These are phyloP conservation scores for Neosalanx taihuensis DNA, from an alignment of 2,797 vertebrate genomes.

Conservation along the genomic window DNA sequence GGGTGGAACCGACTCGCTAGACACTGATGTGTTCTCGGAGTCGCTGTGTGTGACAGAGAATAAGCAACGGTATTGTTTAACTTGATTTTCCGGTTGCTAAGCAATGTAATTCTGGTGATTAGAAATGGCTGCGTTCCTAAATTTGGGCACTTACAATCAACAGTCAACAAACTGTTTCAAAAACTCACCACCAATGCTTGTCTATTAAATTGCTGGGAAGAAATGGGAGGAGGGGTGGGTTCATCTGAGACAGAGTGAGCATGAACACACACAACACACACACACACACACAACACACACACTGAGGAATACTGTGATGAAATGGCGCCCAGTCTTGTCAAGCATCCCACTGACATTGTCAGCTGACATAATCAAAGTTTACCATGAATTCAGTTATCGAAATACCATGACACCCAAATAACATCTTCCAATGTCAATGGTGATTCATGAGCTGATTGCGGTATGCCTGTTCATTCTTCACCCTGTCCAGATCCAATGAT, in stretches of 20 bases:
- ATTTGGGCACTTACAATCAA: conserved; percentile 75
- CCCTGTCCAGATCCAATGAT: conserved; percentile 31
- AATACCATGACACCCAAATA: conserved; percentile 30
- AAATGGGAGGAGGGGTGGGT: conserved; percentile 18
- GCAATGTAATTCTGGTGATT: conserved; percentile 79
- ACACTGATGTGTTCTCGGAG: conserved; percentile 65
- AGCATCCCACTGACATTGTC: conserved; percentile 53
- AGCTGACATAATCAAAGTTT: conserved; percentile 43
- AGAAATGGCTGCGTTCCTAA: conserved; percentile 78
- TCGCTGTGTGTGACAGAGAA: conserved; percentile 70
- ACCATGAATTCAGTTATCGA: conserved; percentile 30
- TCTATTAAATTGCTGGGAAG: conserved; percentile 52
- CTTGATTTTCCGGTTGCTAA: conserved; percentile 80
- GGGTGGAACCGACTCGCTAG: conserved; percentile 62
- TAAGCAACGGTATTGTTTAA: conserved; percentile 75
- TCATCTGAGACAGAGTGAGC: conserved; percentile 26
- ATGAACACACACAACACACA: conserved; percentile 33
- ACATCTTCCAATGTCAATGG: not conserved
- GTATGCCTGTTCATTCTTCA: conserved; percentile 23
- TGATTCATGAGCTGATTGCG: conserved; percentile 17
- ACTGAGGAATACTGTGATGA: conserved; percentile 38
- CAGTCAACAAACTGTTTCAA: conserved; percentile 75
- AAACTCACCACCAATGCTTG: conserved; percentile 58
- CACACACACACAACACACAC: not conserved
- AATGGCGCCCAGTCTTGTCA: conserved; percentile 33